Evolutionary conservation across 2,888 invertebrate genomes (phyloP).

Genomic region (Andrena fulva): DNA sequence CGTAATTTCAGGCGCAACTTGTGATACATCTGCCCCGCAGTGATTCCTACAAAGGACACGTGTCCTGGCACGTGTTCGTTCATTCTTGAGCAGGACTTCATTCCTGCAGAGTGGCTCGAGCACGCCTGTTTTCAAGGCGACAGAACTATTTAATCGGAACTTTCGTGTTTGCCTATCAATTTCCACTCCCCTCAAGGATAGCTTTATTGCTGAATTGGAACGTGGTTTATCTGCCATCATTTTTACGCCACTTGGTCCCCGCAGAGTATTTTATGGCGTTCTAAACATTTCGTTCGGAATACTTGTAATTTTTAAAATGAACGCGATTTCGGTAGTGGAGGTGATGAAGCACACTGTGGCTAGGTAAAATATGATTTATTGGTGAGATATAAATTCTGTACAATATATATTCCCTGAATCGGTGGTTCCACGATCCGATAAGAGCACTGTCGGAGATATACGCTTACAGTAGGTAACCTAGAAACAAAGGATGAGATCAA

Average conservation of each 20-base stretch:
- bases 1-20: slow-evolving; percentile 72
- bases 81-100: slow-evolving; percentile 72
- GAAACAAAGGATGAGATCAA: slow-evolving; percentile 75
- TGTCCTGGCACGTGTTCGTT: slow-evolving; percentile 79
- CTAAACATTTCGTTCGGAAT: too few species aligned
- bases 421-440: slow-evolving; percentile 76
- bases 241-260: neutral
- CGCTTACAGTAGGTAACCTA: slow-evolving; percentile 47
- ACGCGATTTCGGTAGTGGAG: neutral
- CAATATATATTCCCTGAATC: slow-evolving; percentile 80
- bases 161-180: slow-evolving; percentile 29
- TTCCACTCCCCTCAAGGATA: neutral
- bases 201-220: neutral
- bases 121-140: slow-evolving; percentile 28
- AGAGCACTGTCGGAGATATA: slow-evolving; percentile 80
- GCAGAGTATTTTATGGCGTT: neutral
- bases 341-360: neutral
- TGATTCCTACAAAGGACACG: slow-evolving; percentile 79
- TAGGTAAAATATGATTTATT: slow-evolving; percentile 83
- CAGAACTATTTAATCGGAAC: slow-evolving; percentile 25
- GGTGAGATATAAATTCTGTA: slow-evolving; percentile 81
- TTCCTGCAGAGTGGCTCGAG: slow-evolving; percentile 81
- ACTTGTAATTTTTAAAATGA: neutral
- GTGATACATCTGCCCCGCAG: slow-evolving; percentile 80
- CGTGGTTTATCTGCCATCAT: slow-evolving; percentile 35